A percentile compares a stretch with the other conserved stretches of the same genome.
These are phyloP conservation scores for Acromyrmex echinatior DNA, from an alignment of 1,140 invertebrate genomes.

Conservation along the genomic window DNA sequence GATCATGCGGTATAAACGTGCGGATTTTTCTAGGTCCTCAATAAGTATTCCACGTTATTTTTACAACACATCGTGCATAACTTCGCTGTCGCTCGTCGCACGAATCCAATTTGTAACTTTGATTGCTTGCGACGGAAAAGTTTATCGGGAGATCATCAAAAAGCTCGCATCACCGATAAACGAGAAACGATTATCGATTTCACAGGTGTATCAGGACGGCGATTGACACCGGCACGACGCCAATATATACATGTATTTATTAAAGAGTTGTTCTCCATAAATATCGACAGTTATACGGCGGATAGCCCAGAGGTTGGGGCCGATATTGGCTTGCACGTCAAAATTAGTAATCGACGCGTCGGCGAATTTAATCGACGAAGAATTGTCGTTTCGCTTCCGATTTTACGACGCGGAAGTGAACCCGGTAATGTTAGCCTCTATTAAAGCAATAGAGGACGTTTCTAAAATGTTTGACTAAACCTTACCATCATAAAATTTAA, in stretches of 20 bases:
- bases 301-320: slow-evolving; percentile 20
- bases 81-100: slow-evolving; percentile 26
- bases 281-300: slow-evolving; percentile 58
- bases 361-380: slow-evolving; percentile 54
- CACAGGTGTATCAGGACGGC: slow-evolving; percentile 39
- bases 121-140: slow-evolving; percentile 48
- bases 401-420: slow-evolving; percentile 46
- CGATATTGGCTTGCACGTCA: slow-evolving; percentile 57
- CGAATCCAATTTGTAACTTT: slow-evolving; percentile 64
- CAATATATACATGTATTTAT: slow-evolving; percentile 34
- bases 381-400: slow-evolving; percentile 43
- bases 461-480: not conserved
- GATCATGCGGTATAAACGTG: not conserved
- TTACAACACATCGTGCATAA: slow-evolving; percentile 2
- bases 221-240: slow-evolving; percentile 48
- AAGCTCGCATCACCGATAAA: slow-evolving; percentile 50
- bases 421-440: not conserved
- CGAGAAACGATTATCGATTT: slow-evolving; percentile 55
- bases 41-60: slow-evolving; percentile 28
- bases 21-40: not conserved
- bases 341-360: slow-evolving; percentile 57
- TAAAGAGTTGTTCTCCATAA: slow-evolving; percentile 63
- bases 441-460: not conserved
- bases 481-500: not conserved
- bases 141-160: slow-evolving; percentile 52